Conservation (phyloP, 2,797 vertebrate genomes). For the Sciurus carolinensis region DNA sequence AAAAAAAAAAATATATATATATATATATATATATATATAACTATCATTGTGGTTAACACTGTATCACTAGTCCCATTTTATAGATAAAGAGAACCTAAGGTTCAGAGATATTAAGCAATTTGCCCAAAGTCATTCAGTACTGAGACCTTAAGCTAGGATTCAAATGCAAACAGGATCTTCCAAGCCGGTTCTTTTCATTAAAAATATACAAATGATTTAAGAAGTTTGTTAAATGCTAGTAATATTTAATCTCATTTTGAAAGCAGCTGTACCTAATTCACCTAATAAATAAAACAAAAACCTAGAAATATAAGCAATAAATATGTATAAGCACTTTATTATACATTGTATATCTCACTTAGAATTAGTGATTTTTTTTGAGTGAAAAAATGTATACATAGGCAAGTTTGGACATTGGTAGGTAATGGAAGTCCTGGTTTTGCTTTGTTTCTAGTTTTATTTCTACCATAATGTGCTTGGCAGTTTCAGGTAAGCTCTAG, state of each 20-base stretch:
- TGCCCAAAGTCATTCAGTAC: not conserved
- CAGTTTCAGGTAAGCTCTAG: not conserved
- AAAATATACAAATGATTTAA: conserved; percentile 37
- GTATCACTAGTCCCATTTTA: not conserved
- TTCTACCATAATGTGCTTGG: not conserved
- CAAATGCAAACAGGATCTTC: not conserved
- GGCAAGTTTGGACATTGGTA: not conserved
- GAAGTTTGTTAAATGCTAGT: conserved; percentile 29
- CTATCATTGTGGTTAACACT: not conserved
- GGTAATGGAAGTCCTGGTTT: not conserved
- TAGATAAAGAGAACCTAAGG: conserved; percentile 2
- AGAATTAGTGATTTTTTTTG: not conserved
- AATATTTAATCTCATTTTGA: conserved; percentile 36
- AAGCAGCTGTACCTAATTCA: conserved; percentile 27
- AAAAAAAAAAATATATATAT: too few species aligned
- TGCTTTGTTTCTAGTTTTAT: conserved; percentile 46
- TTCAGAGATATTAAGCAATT: conserved; percentile 49
- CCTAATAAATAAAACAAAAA: conserved; percentile 44
- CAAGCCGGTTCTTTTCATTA: conserved; percentile 40
- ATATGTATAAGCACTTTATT: not conserved
- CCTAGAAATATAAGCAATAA: conserved; percentile 7
- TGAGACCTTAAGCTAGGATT: not conserved
- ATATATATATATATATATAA: too few species aligned
- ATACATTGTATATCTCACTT: not conserved
- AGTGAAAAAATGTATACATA: not conserved